Evolutionary conservation across 2,113 vertebrate genomes (phyloP).

Genomic region (Saiga tatarica): DNA sequence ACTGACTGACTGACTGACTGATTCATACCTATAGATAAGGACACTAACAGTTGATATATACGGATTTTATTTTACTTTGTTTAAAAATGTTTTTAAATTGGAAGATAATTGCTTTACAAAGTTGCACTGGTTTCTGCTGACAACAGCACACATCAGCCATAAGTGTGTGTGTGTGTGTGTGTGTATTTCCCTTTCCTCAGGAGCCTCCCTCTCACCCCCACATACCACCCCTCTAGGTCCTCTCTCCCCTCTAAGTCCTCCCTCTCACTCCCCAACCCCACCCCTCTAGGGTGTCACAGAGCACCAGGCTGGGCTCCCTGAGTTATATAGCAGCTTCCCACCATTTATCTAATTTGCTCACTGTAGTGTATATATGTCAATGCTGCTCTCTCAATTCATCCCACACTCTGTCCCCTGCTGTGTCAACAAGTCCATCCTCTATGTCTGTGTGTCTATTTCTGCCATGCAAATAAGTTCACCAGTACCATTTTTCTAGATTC

Average conservation of each 20-base stretch:
- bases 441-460: not conserved
- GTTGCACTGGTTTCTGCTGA: not conserved
- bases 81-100: not conserved
- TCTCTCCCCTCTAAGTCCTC: not conserved
- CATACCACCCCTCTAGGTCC: not conserved
- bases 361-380: not conserved
- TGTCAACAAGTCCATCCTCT: not conserved
- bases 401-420: not conserved
- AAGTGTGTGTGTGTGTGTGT: not conserved
- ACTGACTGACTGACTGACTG: too few species aligned
- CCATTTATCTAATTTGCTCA: not conserved
- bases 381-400: not conserved
- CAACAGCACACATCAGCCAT: not conserved
- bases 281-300: not conserved
- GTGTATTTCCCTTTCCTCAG: not conserved
- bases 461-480: not conserved
- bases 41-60: not conserved
- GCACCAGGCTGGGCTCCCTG: not conserved
- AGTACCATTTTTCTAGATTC: not conserved
- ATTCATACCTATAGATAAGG: not conserved
- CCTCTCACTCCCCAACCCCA: not conserved
- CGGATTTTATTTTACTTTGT: slow-evolving; percentile 16
- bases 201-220: not conserved
- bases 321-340: not conserved
- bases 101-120: not conserved